Evolutionary conservation across 1,140 invertebrate genomes (phyloP), one percentile per base, ranked within the genome.

Genomic region (Ips nitidus): DNA sequence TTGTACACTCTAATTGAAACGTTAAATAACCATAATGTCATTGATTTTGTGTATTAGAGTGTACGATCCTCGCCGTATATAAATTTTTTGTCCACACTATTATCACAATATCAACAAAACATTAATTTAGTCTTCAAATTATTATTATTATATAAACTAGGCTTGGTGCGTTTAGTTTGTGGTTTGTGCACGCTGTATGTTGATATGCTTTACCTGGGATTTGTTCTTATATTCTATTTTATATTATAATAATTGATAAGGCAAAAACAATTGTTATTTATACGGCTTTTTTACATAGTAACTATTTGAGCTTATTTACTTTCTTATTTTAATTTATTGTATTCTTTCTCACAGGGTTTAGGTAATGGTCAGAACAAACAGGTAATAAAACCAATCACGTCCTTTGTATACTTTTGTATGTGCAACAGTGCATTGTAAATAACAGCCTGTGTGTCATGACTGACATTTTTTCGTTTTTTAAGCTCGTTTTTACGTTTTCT

Each of bases 171-270:
- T 45, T 61, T 43, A 36, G 58, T 60, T 60, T 47, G 59, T 61
- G 59, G 41, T 61, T 37, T 40, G 22, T 69, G 67, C 67, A 69
- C 67, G 67, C 67, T 69, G 41, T 68, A 68, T 60, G 39, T 68
- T 52, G 42, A 38, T 60, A 59, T 68, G 66, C 57, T 66, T 52
- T 22, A 22, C 22, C 22, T 22, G 22, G 22, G 22, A 22, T 22
- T 22, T 22, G 22, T 50, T 50, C 6, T 50, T 3, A 50, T 50
- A 22, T 22, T 50, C 45, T 50, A 50, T 50, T 50, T 50, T 3
- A 22, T 50, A 50, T 50, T 50, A 22, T 50, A 50, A 1, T 50
- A 22, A 8, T 8, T 50, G 45, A 22, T 50, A 50, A 50, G 7
- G 22, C 45, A 50, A 3, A 50, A 8, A 50, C 7, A 50, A 8